Evolutionary conservation across 2,113 vertebrate species (phyloP).

Genomic region (Micronycteris hirsuta): DNA sequence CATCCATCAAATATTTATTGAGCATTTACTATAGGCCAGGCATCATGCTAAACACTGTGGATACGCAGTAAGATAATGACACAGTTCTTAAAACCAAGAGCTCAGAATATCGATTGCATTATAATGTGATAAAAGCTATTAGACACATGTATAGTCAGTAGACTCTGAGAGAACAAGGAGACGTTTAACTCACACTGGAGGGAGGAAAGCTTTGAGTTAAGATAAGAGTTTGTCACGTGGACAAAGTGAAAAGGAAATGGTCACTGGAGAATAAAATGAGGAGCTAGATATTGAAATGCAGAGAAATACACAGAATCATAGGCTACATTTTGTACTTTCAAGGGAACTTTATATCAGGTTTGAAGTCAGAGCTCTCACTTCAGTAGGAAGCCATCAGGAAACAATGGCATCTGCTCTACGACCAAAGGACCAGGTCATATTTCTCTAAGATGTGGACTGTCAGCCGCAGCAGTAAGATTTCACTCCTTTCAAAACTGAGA

Average conservation of each 20-base stretch:
- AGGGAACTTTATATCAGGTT: neutral
- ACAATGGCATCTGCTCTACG: neutral
- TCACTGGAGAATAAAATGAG: neutral
- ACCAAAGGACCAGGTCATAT: neutral
- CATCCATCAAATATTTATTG: neutral
- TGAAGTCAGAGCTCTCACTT: neutral
- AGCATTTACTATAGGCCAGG: neutral
- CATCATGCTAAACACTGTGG: neutral
- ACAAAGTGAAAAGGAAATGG: neutral
- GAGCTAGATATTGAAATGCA: neutral
- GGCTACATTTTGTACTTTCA: neutral
- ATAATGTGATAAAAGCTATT: constrained; percentile 5
- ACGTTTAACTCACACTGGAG: neutral
- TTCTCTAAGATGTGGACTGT: neutral
- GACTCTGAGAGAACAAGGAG: neutral
- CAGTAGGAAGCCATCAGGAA: neutral
- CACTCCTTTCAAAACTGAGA: neutral
- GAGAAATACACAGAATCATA: neutral
- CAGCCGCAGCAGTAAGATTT: neutral
- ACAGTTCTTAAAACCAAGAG: constrained; percentile 8
- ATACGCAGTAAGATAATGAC: constrained; percentile 3
- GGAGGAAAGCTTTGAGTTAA: neutral
- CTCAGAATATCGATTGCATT: neutral
- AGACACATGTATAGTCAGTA: neutral
- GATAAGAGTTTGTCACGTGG: neutral